Evolutionary conservation across 2,888 invertebrate species (phyloP).

Genomic region (Xylota segnis): DNA sequence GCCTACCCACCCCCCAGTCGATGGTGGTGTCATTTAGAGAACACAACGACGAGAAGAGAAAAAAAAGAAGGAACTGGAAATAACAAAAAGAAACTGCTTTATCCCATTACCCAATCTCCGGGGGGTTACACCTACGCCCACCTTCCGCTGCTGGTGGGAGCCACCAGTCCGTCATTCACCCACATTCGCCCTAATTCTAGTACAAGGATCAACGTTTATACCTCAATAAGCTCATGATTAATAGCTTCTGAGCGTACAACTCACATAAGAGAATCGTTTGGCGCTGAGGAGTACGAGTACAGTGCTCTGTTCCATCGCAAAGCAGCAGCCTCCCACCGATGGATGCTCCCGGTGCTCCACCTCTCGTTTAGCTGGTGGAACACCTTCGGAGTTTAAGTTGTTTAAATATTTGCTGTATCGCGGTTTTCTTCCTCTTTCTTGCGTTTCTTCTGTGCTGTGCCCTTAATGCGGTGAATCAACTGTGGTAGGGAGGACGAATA

Average conservation of each 20-base stretch:
- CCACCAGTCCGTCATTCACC: conserved; percentile 57
- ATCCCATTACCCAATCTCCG: conserved; percentile 63
- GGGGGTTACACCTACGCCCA: conserved; percentile 43
- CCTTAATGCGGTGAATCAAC: conserved; percentile 32
- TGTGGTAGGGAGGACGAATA: neutral
- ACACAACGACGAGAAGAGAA: conserved; percentile 27
- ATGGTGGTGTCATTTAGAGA: conserved; percentile 48
- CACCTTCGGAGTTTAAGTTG: conserved; percentile 56
- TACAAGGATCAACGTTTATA: conserved; percentile 80
- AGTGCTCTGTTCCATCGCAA: conserved; percentile 10
- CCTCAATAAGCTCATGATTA: conserved; percentile 83
- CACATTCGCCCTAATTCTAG: conserved; percentile 71
- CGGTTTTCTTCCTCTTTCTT: conserved; percentile 1
- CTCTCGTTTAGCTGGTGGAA: conserved; percentile 22
- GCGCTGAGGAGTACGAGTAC: conserved; percentile 12
- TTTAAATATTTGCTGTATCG: conserved; percentile 60
- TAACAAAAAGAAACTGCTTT: conserved; percentile 64
- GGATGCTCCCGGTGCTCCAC: neutral
- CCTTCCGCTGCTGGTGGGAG: conserved; percentile 1
- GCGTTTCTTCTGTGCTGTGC: conserved; percentile 2
- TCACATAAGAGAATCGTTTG: conserved; percentile 40
- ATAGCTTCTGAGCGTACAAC: conserved; percentile 78
- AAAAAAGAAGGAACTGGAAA: conserved; percentile 30
- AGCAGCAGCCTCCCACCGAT: neutral
- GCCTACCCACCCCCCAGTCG: neutral